A percentile compares a stretch with the other conserved stretches of the same genome.
Evolutionary conservation across 2,888 invertebrate genomes (phyloP).

Genomic region (Panopea generosa): DNA sequence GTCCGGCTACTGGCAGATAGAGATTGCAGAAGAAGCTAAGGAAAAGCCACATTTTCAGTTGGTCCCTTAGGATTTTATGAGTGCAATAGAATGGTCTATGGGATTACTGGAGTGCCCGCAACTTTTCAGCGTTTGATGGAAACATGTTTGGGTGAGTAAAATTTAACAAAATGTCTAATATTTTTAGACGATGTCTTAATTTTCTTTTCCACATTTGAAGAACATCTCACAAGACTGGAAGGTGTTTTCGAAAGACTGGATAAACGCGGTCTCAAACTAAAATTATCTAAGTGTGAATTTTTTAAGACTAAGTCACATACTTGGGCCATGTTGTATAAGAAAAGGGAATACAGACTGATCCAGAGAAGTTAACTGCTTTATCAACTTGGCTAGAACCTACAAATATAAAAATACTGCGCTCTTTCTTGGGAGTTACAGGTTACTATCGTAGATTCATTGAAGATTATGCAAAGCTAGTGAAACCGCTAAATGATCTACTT

Average conservation of each 20-base stretch:
- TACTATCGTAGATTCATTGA: constrained; percentile 1
- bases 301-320: not conserved
- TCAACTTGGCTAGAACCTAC: not conserved
- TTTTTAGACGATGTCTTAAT: not conserved
- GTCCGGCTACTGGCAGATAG: no score
- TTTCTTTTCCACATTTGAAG: not conserved
- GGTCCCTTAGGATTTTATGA: no score
- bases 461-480: not conserved
- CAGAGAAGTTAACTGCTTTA: not conserved
- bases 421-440: not conserved
- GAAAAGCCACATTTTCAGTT: no score
- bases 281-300: not conserved
- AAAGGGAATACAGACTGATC: constrained; percentile 1
- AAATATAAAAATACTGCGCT: not conserved
- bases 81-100: no score
- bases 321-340: not conserved
- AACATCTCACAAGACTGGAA: not conserved
- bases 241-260: not conserved
- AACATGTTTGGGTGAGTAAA: no score
- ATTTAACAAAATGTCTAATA: no score
- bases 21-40: no score
- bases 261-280: not conserved
- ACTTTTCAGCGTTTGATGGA: no score
- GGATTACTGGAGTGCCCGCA: no score
- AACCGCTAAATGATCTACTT: constrained; percentile 14